These are phyloP conservation scores for Toxotes chatareus DNA, from an alignment of 2,113 vertebrate species.

Conservation along the genomic window DNA sequence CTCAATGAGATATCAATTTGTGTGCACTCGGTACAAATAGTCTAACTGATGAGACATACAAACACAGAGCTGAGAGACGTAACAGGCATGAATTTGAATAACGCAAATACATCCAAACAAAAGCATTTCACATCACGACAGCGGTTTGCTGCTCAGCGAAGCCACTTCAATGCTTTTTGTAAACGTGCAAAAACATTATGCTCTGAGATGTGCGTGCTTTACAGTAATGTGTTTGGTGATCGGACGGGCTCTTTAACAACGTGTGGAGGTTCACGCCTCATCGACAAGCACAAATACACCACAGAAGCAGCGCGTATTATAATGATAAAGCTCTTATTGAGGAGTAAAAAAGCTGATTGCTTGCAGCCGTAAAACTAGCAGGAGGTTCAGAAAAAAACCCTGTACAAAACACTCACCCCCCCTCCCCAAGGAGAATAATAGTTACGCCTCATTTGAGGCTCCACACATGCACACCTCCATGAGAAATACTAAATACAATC, in stretches of 20 bases:
- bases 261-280: conserved; percentile 26
- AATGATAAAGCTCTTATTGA: conserved; percentile 71
- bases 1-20: conserved; percentile 27
- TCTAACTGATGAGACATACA: conserved; percentile 40
- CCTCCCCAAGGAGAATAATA: not conserved
- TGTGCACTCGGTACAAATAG: conserved; percentile 47
- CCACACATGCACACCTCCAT: conserved; percentile 71
- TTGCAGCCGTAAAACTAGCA: conserved; percentile 53
- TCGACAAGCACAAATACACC: conserved; percentile 54
- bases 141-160: conserved; percentile 47
- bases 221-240: conserved; percentile 46
- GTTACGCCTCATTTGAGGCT: conserved; percentile 26
- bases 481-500: conserved; percentile 72
- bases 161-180: conserved; percentile 52
- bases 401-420: conserved; percentile 21
- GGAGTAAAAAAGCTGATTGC: conserved; percentile 62
- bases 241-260: conserved; percentile 12
- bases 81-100: conserved; percentile 37
- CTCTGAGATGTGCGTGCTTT: conserved; percentile 44
- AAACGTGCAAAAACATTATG: conserved; percentile 65
- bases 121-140: conserved; percentile 62
- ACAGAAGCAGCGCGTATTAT: conserved; percentile 58
- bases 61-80: conserved; percentile 25
- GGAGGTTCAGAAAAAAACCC: conserved; percentile 6
- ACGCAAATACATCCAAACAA: conserved; percentile 46